Percentiles rank a stretch among this genome's conserved stretches.
Conservation (phyloP, 2,113 vertebrate species). For the Raphicerus campestris region DNA sequence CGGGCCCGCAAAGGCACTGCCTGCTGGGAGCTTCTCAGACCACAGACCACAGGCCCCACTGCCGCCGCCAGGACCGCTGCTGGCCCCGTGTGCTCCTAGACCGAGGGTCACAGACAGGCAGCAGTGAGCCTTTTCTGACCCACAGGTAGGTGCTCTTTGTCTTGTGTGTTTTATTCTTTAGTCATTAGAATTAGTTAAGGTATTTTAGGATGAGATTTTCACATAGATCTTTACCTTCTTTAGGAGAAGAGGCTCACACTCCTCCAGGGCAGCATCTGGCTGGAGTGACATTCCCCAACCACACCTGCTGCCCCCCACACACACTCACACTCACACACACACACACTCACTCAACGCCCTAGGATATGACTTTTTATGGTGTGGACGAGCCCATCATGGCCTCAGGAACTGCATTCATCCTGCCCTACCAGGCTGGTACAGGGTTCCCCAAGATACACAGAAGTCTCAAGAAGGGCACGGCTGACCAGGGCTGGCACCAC, state of each 20-base stretch:
- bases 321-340: neutral
- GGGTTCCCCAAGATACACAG: too few species aligned
- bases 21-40: neutral
- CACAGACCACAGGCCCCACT: fast-evolving
- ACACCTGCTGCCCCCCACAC: neutral
- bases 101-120: neutral
- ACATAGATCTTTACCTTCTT: neutral
- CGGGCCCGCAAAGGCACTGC: neutral
- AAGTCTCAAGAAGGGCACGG: neutral
- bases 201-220: neutral
- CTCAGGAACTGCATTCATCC: too few species aligned
- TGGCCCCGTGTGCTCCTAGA: neutral
- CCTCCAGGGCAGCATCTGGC: neutral
- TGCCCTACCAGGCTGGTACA: neutral
- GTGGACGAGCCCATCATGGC: neutral
- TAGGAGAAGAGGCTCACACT: neutral
- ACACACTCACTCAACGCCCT: neutral
- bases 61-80: fast-evolving
- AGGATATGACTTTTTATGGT: neutral
- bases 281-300: neutral
- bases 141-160: neutral
- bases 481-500: neutral
- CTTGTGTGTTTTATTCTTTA: neutral
- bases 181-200: neutral
- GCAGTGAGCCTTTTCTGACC: neutral